These are phyloP conservation scores for Gavialis gangeticus DNA, from an alignment of 2,113 vertebrate species.

Conservation along the genomic window DNA sequence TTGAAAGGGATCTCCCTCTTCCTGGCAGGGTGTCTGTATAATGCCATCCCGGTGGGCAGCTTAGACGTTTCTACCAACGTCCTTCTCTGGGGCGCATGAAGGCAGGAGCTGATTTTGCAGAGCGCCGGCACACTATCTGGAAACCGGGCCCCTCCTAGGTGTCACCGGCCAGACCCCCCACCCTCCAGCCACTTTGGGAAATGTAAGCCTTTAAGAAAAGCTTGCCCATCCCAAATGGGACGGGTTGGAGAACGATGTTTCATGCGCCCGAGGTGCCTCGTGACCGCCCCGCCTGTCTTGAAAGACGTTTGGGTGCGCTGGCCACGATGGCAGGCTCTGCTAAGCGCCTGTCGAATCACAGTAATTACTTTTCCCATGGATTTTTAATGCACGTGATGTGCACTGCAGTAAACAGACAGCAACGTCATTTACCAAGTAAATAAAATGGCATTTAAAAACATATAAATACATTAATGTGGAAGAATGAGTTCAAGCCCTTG, in stretches of 20 bases:
- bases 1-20: fast-evolving
- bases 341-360: background rate
- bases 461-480: background rate
- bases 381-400: background rate
- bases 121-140: background rate
- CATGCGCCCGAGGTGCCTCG: background rate
- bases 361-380: background rate
- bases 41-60: too few species aligned
- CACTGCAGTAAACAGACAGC: background rate
- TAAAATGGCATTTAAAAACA: background rate
- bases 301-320: background rate
- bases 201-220: too few species aligned
- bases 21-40: background rate
- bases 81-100: too few species aligned
- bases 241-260: fast-evolving
- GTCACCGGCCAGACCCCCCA: background rate
- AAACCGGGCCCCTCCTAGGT: background rate
- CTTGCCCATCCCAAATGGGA: too few species aligned
- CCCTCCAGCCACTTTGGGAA: too few species aligned
- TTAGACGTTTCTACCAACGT: background rate
- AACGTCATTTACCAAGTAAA: background rate
- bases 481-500: background rate
- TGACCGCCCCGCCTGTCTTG: background rate
- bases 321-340: background rate
- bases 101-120: background rate